Conservation (phyloP, 1,140 invertebrate species). For the Hyles euphorbiae region DNA sequence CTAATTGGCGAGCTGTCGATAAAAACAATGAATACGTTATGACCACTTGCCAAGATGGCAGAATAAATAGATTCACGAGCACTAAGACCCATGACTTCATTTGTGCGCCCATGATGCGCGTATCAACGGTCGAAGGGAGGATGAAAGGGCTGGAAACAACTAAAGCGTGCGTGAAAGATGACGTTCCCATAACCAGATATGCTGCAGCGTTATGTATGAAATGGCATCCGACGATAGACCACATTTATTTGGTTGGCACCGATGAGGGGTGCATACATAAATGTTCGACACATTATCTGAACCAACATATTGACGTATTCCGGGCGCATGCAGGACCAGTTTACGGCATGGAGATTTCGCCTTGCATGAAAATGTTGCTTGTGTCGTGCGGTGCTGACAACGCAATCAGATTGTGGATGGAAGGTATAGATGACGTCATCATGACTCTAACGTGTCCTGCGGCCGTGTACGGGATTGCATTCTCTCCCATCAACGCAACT, state of each 20-base stretch:
- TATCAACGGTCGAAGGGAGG: conserved; percentile 79
- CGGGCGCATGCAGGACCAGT: conserved; percentile 88
- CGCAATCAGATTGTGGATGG: conserved; percentile 85
- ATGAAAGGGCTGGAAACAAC: conserved; percentile 76
- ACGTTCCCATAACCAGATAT: conserved; percentile 75
- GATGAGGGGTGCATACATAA: conserved; percentile 89
- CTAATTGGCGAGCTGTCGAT: conserved; percentile 74
- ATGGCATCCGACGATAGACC: conserved; percentile 79
- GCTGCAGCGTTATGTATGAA: conserved; percentile 79
- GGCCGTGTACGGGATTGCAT: conserved; percentile 82
- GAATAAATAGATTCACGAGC: conserved; percentile 74
- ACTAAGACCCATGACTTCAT: conserved; percentile 75
- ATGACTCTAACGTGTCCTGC: conserved; percentile 77
- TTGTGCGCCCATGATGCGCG: conserved; percentile 77
- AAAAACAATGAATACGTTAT: conserved; percentile 69
- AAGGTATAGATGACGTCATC: conserved; percentile 79
- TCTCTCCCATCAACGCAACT: conserved; percentile 89
- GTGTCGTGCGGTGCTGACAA: conserved; percentile 91
- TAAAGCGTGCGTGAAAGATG: conserved; percentile 61
- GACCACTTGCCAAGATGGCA: conserved; percentile 77
- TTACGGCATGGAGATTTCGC: conserved; percentile 85
- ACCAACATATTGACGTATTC: conserved; percentile 82
- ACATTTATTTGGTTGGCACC: conserved; percentile 87
- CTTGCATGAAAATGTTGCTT: conserved; percentile 84
- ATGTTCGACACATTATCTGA: conserved; percentile 81